Conservation (phyloP, 2,113 vertebrate species). For the Thunnus thynnus region DNA sequence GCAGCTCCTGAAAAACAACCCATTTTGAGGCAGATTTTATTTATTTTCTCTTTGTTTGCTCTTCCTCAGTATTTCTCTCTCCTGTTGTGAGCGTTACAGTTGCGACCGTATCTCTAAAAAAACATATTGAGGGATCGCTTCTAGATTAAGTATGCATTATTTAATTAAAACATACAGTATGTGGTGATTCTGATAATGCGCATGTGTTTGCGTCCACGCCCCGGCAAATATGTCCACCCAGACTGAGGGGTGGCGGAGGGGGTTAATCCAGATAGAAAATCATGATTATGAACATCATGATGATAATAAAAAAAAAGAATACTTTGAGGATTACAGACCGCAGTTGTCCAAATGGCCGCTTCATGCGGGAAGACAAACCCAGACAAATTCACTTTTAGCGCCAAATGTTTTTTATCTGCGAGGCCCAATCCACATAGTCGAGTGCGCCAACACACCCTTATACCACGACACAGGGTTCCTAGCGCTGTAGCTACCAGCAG, state of each 20-base stretch:
- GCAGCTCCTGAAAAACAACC: conserved; percentile 96
- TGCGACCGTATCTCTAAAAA: conserved; percentile 59
- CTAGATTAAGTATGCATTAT: conserved; percentile 56
- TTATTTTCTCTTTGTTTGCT: conserved; percentile 82
- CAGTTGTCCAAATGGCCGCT: conserved; percentile 43
- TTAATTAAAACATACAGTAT: conserved; percentile 71
- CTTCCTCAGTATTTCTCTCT: conserved; percentile 52
- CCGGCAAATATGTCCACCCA: conserved; percentile 18
- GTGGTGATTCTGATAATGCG: conserved; percentile 56
- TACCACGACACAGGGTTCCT: conserved; percentile 37
- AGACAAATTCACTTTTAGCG: conserved; percentile 34
- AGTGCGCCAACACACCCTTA: conserved; percentile 23
- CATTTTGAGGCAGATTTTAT: conserved; percentile 89
- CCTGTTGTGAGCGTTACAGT: conserved; percentile 20
- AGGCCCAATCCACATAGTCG: conserved; percentile 5
- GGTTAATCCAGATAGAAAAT: conserved; percentile 69
- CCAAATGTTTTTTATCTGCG: conserved; percentile 56
- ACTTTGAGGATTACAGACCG: conserved; percentile 55
- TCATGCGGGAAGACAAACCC: conserved; percentile 27
- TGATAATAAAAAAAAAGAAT: conserved; percentile 41
- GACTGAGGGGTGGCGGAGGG: conserved; percentile 21
- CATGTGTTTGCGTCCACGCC: conserved; percentile 43
- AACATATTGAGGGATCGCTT: conserved; percentile 56
- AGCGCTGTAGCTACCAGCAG: conserved; percentile 35
- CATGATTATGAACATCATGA: conserved; percentile 50